Conservation (phyloP, 2,888 invertebrate genomes). For the Polymixis lichenea region DNA sequence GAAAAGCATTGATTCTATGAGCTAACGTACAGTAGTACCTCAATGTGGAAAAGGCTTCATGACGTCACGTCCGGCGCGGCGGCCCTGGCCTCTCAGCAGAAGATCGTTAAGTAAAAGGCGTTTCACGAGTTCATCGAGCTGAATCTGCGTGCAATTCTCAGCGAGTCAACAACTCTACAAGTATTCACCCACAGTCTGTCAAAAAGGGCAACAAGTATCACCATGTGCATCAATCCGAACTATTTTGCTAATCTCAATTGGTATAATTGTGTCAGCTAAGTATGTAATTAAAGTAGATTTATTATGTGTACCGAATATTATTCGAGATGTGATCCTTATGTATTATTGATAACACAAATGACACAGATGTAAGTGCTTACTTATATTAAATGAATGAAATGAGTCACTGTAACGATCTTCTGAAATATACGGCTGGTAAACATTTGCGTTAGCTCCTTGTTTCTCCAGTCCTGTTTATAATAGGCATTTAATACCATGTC, state of each 20-base stretch:
- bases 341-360: neutral
- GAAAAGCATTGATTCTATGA: too few relatives aligned
- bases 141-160: neutral
- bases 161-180: neutral
- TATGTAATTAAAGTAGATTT: neutral
- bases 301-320: neutral
- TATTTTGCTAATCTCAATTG: neutral
- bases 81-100: neutral
- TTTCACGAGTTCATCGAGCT: neutral
- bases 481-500: slow-evolving; percentile 56
- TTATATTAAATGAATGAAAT: too few relatives aligned
- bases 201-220: neutral
- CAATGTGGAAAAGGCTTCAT: neutral
- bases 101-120: neutral
- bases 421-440: too few relatives aligned
- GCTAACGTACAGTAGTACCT: too few relatives aligned
- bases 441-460: too few relatives aligned
- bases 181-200: neutral
- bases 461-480: slow-evolving; percentile 7
- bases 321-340: neutral
- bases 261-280: neutral
- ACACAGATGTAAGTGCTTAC: neutral
- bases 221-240: neutral
- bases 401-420: too few relatives aligned
- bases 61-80: neutral